These are phyloP conservation scores for Enteromius fasciolatus DNA, from an alignment of 2,797 vertebrate genomes.

Conservation along the genomic window DNA sequence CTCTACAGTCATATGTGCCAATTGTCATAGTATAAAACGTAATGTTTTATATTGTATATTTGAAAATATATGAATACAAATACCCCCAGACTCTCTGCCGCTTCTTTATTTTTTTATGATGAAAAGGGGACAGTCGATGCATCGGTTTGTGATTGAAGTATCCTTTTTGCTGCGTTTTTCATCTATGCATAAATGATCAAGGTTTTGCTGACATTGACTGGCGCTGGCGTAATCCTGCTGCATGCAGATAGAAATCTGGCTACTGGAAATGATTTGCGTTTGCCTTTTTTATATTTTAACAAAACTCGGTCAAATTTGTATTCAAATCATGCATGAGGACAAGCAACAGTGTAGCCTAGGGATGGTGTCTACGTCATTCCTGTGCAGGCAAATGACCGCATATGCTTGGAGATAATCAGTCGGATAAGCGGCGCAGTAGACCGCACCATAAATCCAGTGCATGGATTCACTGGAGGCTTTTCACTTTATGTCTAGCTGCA, in stretches of 20 bases:
- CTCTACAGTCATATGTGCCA: conserved; percentile 79
- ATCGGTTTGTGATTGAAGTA: conserved; percentile 1
- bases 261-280: neutral
- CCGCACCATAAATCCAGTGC: conserved; percentile 18
- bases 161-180: conserved; percentile 4
- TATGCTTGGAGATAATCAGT: conserved; percentile 37
- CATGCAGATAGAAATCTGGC: neutral
- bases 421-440: conserved; percentile 34
- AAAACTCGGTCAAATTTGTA: neutral
- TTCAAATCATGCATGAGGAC: neutral
- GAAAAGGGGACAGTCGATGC: conserved; percentile 2
- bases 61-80: conserved; percentile 68
- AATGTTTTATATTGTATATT: conserved; percentile 79
- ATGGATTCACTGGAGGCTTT: neutral
- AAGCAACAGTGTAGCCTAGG: conserved; percentile 38
- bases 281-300: neutral
- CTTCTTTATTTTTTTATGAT: conserved; percentile 46
- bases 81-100: conserved; percentile 48
- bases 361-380: conserved; percentile 36
- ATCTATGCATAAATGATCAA: neutral
- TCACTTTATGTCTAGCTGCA: neutral
- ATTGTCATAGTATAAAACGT: conserved; percentile 77
- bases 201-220: conserved; percentile 16
- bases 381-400: conserved; percentile 22
- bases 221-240: no score